Base-by-base conservation (phyloP, 2,113 vertebrate genomes). In the Cyphomyrus plagiostoma region DNA sequence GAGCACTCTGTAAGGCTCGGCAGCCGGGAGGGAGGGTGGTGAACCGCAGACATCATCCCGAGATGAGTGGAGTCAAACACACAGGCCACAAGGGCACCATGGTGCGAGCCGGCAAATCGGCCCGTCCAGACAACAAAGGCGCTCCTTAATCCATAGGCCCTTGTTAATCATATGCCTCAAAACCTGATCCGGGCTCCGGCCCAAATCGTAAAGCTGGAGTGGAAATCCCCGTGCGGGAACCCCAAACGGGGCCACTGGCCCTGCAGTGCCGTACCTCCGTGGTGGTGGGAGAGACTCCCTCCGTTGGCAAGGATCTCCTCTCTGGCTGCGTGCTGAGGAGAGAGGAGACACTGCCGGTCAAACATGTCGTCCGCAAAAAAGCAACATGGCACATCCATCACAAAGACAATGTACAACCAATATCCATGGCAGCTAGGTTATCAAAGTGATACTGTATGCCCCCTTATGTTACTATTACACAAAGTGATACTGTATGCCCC, bases 251-350 rank as follows among this genome's bases (percentile, higher is more conserved):
- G 4, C 17, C 80, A 19, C 39, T 19, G 19, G 6, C 19, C 0
- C 1, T 17, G 87, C 48, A 45, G 85, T 91, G 10, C n/a, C 5
- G 48, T 97, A 99, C 98, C 98, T 99, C 98, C 98, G 26, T 99
- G 98, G 90, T 99, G 98, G 96, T 99, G 98, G 89, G 98, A 99
- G 93, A 99, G 95, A 91, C 98, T 99, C 92, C 98, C 98, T 94
- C 98, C 98, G 90, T 99, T 99, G 92, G 98, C 98, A 92, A 99
- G 97, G 92, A 99, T 99, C 96, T 99, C 98, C 88, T 99, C 98
- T 95, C 98, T 96, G 93, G 98, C 98, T 93, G 97, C 97, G 93
- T 95, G 97, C 98, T 99, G 93, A 92, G 94, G 94, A 89, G 89
- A 90, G 48, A 89, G 35, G 89, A 30, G n/a, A 85, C 21, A 13